These are phyloP conservation scores for Trisateles emortualis DNA, from an alignment of 2,888 invertebrate species.

Conservation along the genomic window DNA sequence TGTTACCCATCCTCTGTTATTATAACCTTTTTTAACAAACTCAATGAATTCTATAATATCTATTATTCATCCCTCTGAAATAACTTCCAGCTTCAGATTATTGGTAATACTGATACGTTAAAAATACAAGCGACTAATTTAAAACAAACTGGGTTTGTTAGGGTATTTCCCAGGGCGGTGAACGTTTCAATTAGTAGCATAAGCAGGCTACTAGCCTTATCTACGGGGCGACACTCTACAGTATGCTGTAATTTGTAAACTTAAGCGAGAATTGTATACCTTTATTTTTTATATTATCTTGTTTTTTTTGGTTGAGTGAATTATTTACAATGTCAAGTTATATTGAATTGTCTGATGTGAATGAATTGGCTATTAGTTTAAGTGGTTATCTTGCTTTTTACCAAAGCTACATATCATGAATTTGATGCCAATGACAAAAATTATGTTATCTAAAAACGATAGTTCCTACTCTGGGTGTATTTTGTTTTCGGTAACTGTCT, in stretches of 20 bases:
- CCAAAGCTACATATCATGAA: no score
- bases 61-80: not conserved
- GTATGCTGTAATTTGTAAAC: constrained; percentile 14
- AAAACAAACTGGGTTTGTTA: constrained; percentile 13
- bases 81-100: not conserved
- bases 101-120: not conserved
- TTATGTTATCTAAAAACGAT: no score
- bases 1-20: not conserved
- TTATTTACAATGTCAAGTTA: not conserved
- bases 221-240: constrained; percentile 41
- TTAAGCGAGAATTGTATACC: constrained; percentile 1
- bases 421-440: no score
- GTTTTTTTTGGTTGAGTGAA: not conserved
- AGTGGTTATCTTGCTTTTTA: no score
- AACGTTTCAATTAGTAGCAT: constrained; percentile 50
- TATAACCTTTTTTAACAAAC: not conserved
- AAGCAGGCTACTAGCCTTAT: constrained; percentile 46
- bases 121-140: constrained; percentile 21
- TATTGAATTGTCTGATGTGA: no score
- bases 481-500: no score
- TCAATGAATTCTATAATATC: not conserved
- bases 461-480: no score
- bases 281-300: not conserved
- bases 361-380: no score
- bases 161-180: constrained; percentile 12